Evolutionary conservation across 2,113 vertebrate genomes (phyloP), one percentile per base, ranked within the genome.

Genomic region (Caloenas nicobarica): DNA sequence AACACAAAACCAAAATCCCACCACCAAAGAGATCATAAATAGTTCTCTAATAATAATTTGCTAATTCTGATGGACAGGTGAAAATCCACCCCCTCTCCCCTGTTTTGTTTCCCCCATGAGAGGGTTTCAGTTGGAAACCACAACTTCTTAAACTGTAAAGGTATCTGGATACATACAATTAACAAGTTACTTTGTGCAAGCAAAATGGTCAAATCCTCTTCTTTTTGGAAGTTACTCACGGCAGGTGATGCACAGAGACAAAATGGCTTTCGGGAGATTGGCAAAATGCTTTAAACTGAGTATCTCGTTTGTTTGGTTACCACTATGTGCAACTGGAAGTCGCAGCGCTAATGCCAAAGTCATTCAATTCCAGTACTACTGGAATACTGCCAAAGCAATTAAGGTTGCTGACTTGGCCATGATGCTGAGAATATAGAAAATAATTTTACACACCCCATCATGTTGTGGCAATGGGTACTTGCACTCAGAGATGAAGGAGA

Each of bases 301-400:
- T 84, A 95, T 91, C 89, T 96, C 86, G 92, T 95, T 93, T 94
- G 93, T 96, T 88, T 86, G 89, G 44, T 64, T 83, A 93, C 3
- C 40, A 95, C 82, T 96, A 65, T 80, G 93, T 76, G 96, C 88
- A 81, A 95, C 71, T 96, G 91, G 91, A 96, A 97, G 96, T 92
- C 85, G 25, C 74, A 70, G 94, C 34, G 94, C 92, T 95, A 97
- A 92, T 51, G 70, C 93, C 53, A 19, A 97, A 97, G 94, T 96
- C 97, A 91, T 92, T 92, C 96, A 94, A 81, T 89, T 89, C 94
- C 94, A 78, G 95, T 36, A 97, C 97, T 97, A 91, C 95, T 92
- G 93, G 93, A 97, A 93, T 13, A 34, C 91, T 89, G 93, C 96
- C 97, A 97, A 96, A 97, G 94, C 96, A 96, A 97, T 98, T 97